Conservation (phyloP, 2,113 vertebrate genomes). For the Tachycineta bicolor region DNA sequence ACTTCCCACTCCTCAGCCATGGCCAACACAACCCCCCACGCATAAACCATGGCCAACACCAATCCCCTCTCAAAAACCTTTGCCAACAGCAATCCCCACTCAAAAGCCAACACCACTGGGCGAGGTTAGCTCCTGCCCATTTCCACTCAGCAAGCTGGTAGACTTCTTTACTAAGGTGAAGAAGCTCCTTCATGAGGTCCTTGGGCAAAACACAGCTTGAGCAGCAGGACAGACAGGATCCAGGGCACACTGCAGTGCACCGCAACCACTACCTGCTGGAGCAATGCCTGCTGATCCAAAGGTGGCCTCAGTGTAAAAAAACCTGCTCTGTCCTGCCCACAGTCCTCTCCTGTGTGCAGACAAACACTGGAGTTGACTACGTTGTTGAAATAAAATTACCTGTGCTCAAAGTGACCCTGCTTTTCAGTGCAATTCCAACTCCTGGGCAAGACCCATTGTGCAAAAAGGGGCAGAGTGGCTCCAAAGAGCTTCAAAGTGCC, state of each 20-base stretch:
- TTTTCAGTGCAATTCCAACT: background rate
- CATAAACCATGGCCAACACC: background rate
- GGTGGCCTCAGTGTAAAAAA: background rate
- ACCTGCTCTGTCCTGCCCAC: background rate
- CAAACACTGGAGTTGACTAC: background rate
- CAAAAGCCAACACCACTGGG: background rate
- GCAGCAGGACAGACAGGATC: background rate
- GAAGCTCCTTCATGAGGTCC: background rate
- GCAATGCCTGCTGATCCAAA: background rate
- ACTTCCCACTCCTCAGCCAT: background rate
- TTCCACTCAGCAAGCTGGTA: background rate
- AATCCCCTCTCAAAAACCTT: background rate
- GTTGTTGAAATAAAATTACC: background rate
- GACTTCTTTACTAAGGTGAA: background rate
- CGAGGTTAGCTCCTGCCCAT: background rate
- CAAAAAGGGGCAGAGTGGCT: background rate
- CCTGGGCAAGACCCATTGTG: background rate
- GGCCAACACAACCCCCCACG: rapidly evolving
- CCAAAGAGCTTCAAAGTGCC: too few species aligned
- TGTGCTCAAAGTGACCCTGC: background rate
- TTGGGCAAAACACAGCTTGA: background rate
- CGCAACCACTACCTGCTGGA: rapidly evolving
- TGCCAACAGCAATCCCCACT: rapidly evolving
- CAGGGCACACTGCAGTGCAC: too few species aligned
- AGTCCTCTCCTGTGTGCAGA: background rate